A percentile compares a stretch with the other conserved stretches of the same genome.
Evolutionary conservation across 2,888 invertebrate species (phyloP).

Genomic region (Pherbina coryleti): DNA sequence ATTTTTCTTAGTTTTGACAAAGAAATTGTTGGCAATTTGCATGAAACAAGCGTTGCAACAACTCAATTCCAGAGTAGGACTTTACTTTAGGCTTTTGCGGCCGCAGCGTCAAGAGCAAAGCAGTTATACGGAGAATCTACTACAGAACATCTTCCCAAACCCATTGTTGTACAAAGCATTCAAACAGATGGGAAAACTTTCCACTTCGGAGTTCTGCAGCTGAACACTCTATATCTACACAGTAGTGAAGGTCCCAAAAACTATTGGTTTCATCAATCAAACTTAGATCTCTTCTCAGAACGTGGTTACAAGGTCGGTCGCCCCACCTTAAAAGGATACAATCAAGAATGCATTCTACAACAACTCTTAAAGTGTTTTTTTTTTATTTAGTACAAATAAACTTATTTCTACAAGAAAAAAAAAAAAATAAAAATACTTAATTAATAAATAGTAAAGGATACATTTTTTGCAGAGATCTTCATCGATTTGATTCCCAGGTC

Average conservation of each 20-base stretch:
- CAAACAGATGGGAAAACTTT: constrained; percentile 83
- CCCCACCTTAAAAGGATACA: constrained; percentile 80
- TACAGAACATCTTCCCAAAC: constrained; percentile 74
- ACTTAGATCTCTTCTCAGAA: constrained; percentile 75
- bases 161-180: constrained; percentile 85
- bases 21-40: constrained; percentile 77
- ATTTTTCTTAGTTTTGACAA: constrained; percentile 79
- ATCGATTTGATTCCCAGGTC: no score
- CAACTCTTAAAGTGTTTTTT: constrained; percentile 66
- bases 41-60: constrained; percentile 77
- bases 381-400: background rate
- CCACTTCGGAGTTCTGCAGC: constrained; percentile 86
- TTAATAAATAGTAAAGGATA: no score
- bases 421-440: no score
- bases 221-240: constrained; percentile 82
- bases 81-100: constrained; percentile 80
- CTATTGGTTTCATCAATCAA: constrained; percentile 81
- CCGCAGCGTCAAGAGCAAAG: constrained; percentile 83
- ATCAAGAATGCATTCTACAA: constrained; percentile 85
- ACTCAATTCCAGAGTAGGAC: constrained; percentile 79
- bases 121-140: constrained; percentile 74
- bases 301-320: constrained; percentile 76
- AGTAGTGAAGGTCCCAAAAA: constrained; percentile 77
- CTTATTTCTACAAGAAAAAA: no score
- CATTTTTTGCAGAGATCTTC: no score